Evolutionary conservation across 2,113 vertebrate species (phyloP), one percentile per base, ranked within the genome.

Genomic region (Laterallus jamaicensis): DNA sequence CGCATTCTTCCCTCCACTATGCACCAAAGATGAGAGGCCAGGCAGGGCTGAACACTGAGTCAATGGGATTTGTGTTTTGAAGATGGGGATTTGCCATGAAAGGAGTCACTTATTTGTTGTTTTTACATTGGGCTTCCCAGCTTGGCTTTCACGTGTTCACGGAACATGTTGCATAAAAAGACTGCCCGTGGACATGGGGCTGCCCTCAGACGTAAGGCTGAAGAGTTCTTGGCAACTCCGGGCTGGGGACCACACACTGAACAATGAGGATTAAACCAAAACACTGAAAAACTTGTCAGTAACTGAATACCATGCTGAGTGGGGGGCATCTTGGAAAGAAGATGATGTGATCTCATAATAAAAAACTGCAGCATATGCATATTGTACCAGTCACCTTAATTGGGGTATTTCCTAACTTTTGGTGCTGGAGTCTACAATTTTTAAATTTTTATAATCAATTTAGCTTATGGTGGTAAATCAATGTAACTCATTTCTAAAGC

Each of bases 401-500:
- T 54, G 58, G n/a, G 32, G 17, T n/a, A 64, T 84, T 89, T 91
- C 58, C 68, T 79, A 47, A 59, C 49, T 73, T 88, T n/a, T 69
- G 31, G 12, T 76, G 31, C 44, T 6, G 6, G 39, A n/a, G 58
- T 66, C 37, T 19, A 17, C 11, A 32, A 78, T 88, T 67, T 82
- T 58, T 88, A 8, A 24, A 78, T 90, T 78, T 88, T 75, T 66
- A 75, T 88, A 71, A 89, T 76, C 68, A 69, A 18, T 84, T 93
- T 79, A 32, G 3, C 54, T 82, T 84, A 69, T 1, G 1, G n/a
- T 54, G 40, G 44, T 58, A 88, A 76, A 87, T 89, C 66, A 69
- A 6, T 11, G 52, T 56, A 95, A 49, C 52, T 92, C 8, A 75
- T 79, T 89, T 94, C 62, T 50, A 91, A 95, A 90, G 39, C 69